Conservation (phyloP, 2,888 invertebrate species). For the Priocnemis perturbator region DNA sequence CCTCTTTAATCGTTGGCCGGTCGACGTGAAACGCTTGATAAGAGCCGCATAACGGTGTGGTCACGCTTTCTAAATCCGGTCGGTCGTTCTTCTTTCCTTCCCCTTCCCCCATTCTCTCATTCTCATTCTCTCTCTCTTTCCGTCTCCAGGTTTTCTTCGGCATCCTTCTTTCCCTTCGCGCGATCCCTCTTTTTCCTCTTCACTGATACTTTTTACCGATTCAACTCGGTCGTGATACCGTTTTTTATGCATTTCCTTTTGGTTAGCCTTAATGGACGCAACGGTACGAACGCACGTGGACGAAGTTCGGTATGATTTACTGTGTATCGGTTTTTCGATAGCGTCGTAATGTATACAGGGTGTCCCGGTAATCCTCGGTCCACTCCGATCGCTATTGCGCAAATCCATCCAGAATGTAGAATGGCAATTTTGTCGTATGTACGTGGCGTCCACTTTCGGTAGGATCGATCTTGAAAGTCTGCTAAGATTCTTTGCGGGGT, state of each 20-base stretch:
- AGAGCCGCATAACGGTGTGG: conserved; percentile 27
- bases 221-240: neutral
- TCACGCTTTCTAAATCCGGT: conserved; percentile 54
- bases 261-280: neutral
- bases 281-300: neutral
- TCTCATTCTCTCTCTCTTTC: conserved; percentile 20
- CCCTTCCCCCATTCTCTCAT: conserved; percentile 19
- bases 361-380: too few species aligned
- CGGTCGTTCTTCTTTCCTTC: conserved; percentile 27
- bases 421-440: too few species aligned
- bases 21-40: conserved; percentile 30
- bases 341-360: too few species aligned
- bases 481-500: too few species aligned
- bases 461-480: too few species aligned
- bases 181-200: conserved; percentile 6
- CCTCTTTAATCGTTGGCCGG: neutral
- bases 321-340: too few species aligned
- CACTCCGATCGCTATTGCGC: too few species aligned
- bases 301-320: too few species aligned
- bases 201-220: neutral
- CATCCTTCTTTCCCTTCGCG: conserved; percentile 21
- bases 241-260: neutral
- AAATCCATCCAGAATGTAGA: too few species aligned
- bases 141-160: conserved; percentile 11
- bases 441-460: too few species aligned